Base-by-base conservation (phyloP, 1,140 invertebrate genomes). In the Steinernema khuongi region DNA sequence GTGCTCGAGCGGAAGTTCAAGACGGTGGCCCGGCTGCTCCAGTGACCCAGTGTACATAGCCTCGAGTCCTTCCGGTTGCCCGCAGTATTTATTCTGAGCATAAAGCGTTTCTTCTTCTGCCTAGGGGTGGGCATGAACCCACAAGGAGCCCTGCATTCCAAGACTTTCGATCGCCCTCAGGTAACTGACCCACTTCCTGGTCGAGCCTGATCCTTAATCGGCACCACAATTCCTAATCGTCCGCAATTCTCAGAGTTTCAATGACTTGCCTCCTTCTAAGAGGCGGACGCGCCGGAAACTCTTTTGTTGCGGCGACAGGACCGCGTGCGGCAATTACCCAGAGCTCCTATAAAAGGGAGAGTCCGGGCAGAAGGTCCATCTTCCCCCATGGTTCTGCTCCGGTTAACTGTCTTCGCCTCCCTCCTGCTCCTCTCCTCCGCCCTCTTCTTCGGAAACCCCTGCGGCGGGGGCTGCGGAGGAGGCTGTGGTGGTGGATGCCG, bases 1-100 rank as follows among this genome's bases (percentile, higher is more conserved):
- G 73, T 72, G 26, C 33, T 84, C 31, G 83, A 84, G 67, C 67
- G 80, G 19, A 84, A 84, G 72, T 83, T 84, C 72, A 82, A 83
- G 66, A 84, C 83, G 11, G 72, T 84, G 66, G 83, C 80, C 7
- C 67, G 83, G 60, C 70, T 84, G 31, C 75, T 85, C 2, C 81
- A 85, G 71, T 83, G 44, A 77, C 70, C 30, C 7, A 41, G 36
- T 7, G 50, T 60, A 22, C 19, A 60, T n/a, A 7, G 50, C 14
- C 19, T 7, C 14, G 50, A 60, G 19, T 22, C 19, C 4, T 60
- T 60, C 50, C 50, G 50, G 50, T 60, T 17, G 22, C 4, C 50
- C 7, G 14, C 14, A 60, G 26, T 60, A 60, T 60, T 60, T 60
- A 60, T 60, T 60, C 22, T 26, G 50, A 17, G 4, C 26, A 60